phyloP scores from a whole-genome alignment of 2,888 invertebrate genomes.

The Pseudococcus viburni region DNA sequence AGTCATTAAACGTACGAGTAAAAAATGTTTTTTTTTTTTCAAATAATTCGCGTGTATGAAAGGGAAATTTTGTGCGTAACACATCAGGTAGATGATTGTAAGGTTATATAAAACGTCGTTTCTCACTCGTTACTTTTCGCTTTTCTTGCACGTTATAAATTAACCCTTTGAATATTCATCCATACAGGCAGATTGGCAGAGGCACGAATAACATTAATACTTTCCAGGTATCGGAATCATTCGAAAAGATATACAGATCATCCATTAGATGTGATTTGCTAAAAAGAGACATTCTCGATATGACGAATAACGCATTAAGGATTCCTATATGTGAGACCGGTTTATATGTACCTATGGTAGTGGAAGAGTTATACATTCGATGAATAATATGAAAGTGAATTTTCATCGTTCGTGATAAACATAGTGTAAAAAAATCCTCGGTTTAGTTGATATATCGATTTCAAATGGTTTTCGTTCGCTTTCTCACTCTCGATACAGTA shows the following conservation, averaged over 20 bases:
- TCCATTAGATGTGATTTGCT: background rate
- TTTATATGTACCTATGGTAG: background rate
- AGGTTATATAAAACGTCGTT: constrained; percentile 9
- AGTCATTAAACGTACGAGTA: background rate
- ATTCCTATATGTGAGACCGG: constrained; percentile 12
- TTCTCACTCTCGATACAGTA: constrained; percentile 2
- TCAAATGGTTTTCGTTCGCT: constrained; percentile 18
- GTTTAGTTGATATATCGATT: background rate
- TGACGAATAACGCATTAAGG: constrained; percentile 4
- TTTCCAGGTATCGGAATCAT: background rate
- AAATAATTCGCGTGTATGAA: background rate
- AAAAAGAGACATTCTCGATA: background rate
- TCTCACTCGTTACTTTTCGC: constrained; percentile 8
- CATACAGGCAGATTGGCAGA: no score
- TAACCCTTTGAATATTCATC: background rate
- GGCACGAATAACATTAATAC: background rate
- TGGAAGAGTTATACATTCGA: constrained; percentile 20
- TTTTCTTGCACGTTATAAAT: background rate
- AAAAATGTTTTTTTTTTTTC: background rate
- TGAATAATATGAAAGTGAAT: constrained; percentile 35
- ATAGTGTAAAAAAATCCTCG: background rate
- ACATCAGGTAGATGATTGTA: constrained; percentile 9
- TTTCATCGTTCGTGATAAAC: background rate
- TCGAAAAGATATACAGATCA: background rate
- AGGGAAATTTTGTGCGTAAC: background rate